Evolutionary conservation across 2,113 vertebrate species (phyloP).

Genomic region (Pelecanoides urinatrix): DNA sequence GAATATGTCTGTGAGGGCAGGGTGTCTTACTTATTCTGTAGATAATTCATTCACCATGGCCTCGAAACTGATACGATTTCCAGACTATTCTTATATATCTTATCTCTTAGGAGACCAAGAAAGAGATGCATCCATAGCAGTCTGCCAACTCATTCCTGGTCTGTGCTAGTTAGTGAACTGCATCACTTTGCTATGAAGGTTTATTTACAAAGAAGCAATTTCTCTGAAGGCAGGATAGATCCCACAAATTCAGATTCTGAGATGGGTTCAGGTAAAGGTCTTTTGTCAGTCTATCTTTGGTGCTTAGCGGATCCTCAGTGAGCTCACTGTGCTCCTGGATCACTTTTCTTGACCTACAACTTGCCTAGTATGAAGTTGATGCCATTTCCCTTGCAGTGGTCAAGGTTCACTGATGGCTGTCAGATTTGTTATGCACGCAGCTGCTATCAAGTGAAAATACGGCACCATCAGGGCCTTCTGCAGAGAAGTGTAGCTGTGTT

Average conservation of each 20-base stretch:
- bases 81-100: neutral
- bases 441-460: neutral
- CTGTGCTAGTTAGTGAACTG: neutral
- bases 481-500: neutral
- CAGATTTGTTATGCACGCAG: rapidly evolving
- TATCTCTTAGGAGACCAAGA: neutral
- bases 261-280: neutral
- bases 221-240: neutral
- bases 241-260: neutral
- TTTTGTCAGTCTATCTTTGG: neutral
- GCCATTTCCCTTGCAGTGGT: neutral
- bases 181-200: neutral
- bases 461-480: neutral
- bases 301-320: neutral
- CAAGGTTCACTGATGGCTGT: neutral
- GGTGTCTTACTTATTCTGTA: neutral
- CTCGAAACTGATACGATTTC: neutral
- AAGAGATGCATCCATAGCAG: neutral
- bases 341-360: neutral
- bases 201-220: neutral
- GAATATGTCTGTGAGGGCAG: neutral
- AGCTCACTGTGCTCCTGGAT: neutral
- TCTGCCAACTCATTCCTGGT: neutral
- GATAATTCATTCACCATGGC: neutral
- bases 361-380: rapidly evolving